These are phyloP conservation scores for Drosophila ustulata DNA, from an alignment of 2,888 invertebrate species.

Conservation along the genomic window DNA sequence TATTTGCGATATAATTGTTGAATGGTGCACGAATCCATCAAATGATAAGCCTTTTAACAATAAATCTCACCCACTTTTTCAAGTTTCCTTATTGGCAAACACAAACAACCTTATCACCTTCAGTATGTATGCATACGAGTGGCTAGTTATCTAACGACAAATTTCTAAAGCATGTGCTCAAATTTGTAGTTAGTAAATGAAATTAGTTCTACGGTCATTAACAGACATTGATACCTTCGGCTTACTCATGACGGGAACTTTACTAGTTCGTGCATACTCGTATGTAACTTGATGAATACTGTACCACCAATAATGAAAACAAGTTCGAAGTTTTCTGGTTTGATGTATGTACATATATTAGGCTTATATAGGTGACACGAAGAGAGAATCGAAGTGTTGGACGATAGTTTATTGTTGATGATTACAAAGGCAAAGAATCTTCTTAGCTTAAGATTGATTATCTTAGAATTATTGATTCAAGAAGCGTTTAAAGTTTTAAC, in stretches of 20 bases:
- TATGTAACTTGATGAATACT: background rate
- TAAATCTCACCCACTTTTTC: background rate
- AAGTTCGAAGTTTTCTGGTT: background rate
- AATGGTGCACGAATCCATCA: background rate
- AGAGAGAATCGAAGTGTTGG: background rate
- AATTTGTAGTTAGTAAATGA: conserved; percentile 7
- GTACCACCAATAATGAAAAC: background rate
- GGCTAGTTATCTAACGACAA: conserved; percentile 9
- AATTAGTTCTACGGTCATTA: background rate
- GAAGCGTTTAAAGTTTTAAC: background rate
- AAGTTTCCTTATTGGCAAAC: background rate
- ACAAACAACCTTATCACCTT: conserved; percentile 35
- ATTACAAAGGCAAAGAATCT: conserved; percentile 10
- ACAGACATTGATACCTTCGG: background rate
- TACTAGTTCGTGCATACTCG: background rate
- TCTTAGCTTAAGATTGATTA: conserved; percentile 7
- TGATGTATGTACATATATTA: background rate
- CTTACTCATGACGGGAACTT: background rate
- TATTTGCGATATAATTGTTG: conserved; percentile 1
- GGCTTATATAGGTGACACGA: background rate
- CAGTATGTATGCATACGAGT: background rate
- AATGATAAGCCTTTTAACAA: conserved; percentile 4
- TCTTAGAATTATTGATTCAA: conserved; percentile 2
- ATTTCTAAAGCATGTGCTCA: conserved; percentile 1
- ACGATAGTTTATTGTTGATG: background rate